These are phyloP conservation scores for Burhinus oedicnemus DNA, from an alignment of 2,113 vertebrate genomes.

Conservation along the genomic window DNA sequence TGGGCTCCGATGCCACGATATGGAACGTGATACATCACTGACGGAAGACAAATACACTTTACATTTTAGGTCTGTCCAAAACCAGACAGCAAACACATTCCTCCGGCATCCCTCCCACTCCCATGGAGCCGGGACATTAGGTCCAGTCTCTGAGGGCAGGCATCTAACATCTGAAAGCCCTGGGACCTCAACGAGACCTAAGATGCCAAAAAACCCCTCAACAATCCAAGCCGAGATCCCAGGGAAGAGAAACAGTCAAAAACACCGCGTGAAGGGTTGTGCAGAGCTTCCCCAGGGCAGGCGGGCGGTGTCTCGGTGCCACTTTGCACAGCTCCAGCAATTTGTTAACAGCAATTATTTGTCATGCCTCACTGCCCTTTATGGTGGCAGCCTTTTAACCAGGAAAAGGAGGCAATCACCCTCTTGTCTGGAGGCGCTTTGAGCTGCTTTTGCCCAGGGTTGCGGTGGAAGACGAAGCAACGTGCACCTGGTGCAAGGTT, in stretches of 20 bases:
- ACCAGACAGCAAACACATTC: neutral
- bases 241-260: neutral
- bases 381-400: neutral
- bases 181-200: neutral
- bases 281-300: conserved; percentile 12
- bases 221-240: neutral
- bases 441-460: neutral
- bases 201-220: neutral
- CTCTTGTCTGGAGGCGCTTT: neutral
- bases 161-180: neutral
- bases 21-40: neutral
- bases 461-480: neutral
- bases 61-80: neutral
- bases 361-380: neutral
- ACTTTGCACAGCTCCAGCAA: conserved; percentile 25
- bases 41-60: neutral
- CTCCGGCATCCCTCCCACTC: neutral
- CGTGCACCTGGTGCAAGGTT: rapidly evolving
- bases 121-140: rapidly evolving
- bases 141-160: neutral
- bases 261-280: rapidly evolving
- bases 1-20: neutral
- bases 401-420: neutral
- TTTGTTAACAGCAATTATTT: conserved; percentile 46
- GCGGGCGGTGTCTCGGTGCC: neutral